Conservation (phyloP, 2,113 vertebrate species). For the Carassius gibelio region DNA sequence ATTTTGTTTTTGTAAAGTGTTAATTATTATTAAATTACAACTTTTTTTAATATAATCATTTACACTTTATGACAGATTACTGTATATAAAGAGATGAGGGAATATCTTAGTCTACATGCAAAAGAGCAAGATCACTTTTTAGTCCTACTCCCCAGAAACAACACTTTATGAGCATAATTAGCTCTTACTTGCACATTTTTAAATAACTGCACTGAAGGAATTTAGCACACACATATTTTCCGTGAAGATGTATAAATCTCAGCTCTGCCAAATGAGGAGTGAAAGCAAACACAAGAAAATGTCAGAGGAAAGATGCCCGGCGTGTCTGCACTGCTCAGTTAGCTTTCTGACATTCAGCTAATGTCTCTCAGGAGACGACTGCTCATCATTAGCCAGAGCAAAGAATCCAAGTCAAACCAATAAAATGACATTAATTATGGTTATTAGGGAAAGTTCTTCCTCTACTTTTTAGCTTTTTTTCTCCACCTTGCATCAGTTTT, state of each 20-base stretch:
- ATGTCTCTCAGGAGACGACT: slow-evolving; percentile 63
- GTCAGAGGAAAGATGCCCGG: slow-evolving; percentile 63
- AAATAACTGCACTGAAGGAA: slow-evolving; percentile 57
- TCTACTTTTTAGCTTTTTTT: slow-evolving; percentile 2
- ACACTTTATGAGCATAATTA: slow-evolving; percentile 33
- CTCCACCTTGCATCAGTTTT: neutral
- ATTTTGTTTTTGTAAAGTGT: too few species aligned
- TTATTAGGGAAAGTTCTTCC: slow-evolving; percentile 15
- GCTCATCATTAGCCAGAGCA: slow-evolving; percentile 66
- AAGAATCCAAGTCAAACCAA: slow-evolving; percentile 41
- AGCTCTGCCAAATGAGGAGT: slow-evolving; percentile 52
- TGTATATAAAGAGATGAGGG: neutral
- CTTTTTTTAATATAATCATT: too few species aligned
- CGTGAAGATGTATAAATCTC: slow-evolving; percentile 39
- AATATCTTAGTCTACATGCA: neutral
- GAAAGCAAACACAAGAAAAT: slow-evolving; percentile 72
- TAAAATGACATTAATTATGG: slow-evolving; percentile 68
- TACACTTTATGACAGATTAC: neutral
- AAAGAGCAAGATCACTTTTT: neutral
- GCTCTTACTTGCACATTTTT: neutral
- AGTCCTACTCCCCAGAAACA: neutral
- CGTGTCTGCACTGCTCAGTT: slow-evolving; percentile 55
- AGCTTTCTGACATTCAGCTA: slow-evolving; percentile 69
- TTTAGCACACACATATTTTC: slow-evolving; percentile 60
- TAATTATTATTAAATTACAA: too few species aligned